Conservation (phyloP, 2,888 invertebrate genomes). For the Sarcophaga caerulescens region DNA sequence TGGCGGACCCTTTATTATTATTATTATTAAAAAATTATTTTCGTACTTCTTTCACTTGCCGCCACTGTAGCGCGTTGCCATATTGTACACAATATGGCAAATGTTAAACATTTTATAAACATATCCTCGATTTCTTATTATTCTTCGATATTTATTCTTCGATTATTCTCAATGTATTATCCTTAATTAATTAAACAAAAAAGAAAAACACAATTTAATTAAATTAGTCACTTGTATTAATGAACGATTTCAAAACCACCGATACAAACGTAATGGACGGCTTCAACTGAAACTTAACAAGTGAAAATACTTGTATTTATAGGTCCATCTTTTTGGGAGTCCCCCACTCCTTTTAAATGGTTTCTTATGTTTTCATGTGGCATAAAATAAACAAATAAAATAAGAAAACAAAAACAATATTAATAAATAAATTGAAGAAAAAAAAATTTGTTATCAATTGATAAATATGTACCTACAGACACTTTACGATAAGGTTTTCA, state of each 20-base stretch:
- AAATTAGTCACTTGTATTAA: not conserved
- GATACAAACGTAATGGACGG: slow-evolving; percentile 9
- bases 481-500: not conserved
- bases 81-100: slow-evolving; percentile 24
- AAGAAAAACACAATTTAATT: too few relatives aligned
- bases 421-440: slow-evolving; percentile 11
- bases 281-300: slow-evolving; percentile 46
- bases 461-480: not conserved
- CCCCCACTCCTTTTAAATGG: slow-evolving; percentile 58
- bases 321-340: slow-evolving; percentile 26
- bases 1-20: too few relatives aligned
- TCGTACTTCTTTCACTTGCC: slow-evolving; percentile 65
- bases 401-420: slow-evolving; percentile 3
- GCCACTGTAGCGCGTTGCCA: slow-evolving; percentile 26
- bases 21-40: not conserved
- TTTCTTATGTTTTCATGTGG: slow-evolving; percentile 17
- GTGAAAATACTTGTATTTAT: slow-evolving; percentile 62
- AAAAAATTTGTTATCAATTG: not conserved
- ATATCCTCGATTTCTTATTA: slow-evolving; percentile 12
- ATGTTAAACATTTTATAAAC: slow-evolving; percentile 48
- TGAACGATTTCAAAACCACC: slow-evolving; percentile 16
- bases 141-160: not conserved
- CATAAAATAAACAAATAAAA: slow-evolving; percentile 23
- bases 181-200: too few relatives aligned
- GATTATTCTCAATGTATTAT: not conserved